Percentiles rank a stretch among this genome's conserved stretches.
phyloP scores from a whole-genome alignment of 2,113 vertebrate genomes.

The Pteronura brasiliensis region DNA sequence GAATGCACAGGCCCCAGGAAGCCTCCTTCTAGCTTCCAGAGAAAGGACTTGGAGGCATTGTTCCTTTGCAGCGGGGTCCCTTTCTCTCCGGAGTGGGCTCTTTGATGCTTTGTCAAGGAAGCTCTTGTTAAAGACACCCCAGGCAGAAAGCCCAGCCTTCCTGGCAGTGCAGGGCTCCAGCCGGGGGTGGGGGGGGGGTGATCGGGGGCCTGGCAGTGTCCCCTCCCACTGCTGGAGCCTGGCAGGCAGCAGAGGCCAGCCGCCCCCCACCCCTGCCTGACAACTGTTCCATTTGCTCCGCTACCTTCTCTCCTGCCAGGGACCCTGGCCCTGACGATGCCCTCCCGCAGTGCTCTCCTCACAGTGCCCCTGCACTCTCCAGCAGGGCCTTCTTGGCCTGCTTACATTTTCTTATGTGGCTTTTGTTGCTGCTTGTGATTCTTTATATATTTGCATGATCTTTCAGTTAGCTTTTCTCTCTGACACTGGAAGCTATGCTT shows the following conservation, averaged over 20 bases:
- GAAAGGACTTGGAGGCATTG: background rate
- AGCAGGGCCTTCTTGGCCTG: background rate
- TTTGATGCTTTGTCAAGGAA: background rate
- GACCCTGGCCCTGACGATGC: background rate
- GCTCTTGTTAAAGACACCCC: background rate
- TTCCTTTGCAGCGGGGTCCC: background rate
- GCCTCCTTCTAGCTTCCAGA: background rate
- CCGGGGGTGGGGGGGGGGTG: too few relatives aligned
- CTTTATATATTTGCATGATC: background rate
- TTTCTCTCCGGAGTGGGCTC: background rate
- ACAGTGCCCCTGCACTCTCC: background rate
- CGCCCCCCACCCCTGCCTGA: background rate
- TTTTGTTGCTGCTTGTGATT: background rate
- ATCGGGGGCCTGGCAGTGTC: background rate
- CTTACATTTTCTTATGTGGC: background rate
- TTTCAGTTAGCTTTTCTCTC: background rate
- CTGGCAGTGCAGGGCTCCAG: too few relatives aligned
- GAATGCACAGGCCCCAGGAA: background rate
- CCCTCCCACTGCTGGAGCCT: background rate
- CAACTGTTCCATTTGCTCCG: background rate
- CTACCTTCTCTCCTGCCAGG: background rate
- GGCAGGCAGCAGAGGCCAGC: background rate
- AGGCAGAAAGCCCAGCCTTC: background rate
- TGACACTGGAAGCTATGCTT: background rate
- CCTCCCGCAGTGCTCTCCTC: too few relatives aligned